Percentiles rank a stretch among this genome's conserved stretches.
Evolutionary conservation across 2,797 vertebrate genomes (phyloP).

Genomic region (Tadarida brasiliensis): DNA sequence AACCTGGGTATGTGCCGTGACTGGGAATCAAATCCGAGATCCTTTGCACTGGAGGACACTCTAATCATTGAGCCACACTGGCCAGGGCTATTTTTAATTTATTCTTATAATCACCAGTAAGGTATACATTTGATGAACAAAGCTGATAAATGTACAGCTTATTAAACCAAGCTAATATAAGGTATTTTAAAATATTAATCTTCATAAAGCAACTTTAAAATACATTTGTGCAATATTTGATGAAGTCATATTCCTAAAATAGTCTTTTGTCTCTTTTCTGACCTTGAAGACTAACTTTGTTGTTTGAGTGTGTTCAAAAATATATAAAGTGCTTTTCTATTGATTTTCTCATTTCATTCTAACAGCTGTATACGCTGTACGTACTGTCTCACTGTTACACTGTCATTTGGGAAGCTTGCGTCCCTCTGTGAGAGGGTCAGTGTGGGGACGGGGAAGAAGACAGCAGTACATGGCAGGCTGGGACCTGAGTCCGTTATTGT

Average conservation of each 20-base stretch:
- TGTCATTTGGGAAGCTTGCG: not conserved
- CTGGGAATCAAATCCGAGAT: not conserved
- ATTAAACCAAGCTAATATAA: slow-evolving; percentile 15
- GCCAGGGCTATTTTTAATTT: not conserved
- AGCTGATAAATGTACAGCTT: not conserved
- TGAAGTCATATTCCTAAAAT: not conserved
- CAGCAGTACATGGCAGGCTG: too few species aligned
- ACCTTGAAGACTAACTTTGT: slow-evolving; percentile 1
- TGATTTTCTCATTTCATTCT: slow-evolving; percentile 66
- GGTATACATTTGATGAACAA: not conserved
- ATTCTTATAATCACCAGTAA: not conserved
- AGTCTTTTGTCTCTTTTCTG: not conserved
- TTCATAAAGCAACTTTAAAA: not conserved
- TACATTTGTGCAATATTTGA: not conserved
- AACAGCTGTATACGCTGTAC: not conserved
- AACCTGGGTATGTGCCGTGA: not conserved
- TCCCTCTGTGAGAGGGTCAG: rapidly evolving
- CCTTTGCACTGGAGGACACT: not conserved
- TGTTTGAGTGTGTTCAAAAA: not conserved
- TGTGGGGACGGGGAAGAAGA: not conserved
- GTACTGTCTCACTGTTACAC: not conserved
- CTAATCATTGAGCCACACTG: not conserved
- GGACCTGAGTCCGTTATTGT: not conserved
- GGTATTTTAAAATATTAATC: not conserved
- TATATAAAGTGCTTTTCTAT: slow-evolving; percentile 20